Evolutionary conservation across 2,888 invertebrate species (phyloP).

Genomic region (Ophion ventricosus): DNA sequence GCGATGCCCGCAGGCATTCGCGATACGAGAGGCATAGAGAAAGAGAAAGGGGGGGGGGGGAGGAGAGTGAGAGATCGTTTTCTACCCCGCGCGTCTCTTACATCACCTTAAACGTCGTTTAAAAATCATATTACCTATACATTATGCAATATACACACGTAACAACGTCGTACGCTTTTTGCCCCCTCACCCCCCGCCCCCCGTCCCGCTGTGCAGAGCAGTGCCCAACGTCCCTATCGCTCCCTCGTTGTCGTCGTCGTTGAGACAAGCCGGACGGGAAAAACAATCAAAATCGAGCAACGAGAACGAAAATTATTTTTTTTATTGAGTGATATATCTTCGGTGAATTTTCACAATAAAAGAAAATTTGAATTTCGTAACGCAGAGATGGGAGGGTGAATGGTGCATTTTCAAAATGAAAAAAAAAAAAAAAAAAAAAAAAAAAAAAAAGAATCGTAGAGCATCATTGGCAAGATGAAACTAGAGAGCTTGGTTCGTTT

Average conservation of each 20-base stretch:
- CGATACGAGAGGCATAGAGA: background rate
- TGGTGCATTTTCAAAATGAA: background rate
- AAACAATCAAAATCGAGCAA: background rate
- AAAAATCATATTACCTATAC: conserved; percentile 39
- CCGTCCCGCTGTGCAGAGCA: too few relatives aligned
- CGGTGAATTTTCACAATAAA: background rate
- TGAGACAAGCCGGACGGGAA: background rate
- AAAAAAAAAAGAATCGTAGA: background rate
- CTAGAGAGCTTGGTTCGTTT: conserved; percentile 27
- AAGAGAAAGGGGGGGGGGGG: background rate
- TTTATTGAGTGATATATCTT: too few relatives aligned
- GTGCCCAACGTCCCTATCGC: conserved; percentile 1
- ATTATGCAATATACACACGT: conserved; percentile 65
- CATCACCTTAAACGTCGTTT: background rate
- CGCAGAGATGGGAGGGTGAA: too few relatives aligned
- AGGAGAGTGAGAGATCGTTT: background rate
- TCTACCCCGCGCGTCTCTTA: background rate
- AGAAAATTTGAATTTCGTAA: too few relatives aligned
- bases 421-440: background rate
- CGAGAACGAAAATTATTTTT: background rate
- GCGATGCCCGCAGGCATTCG: background rate
- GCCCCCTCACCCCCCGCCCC: too few relatives aligned
- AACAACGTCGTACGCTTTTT: conserved; percentile 53
- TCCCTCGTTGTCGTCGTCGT: background rate
- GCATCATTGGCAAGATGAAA: conserved; percentile 13